A percentile compares a stretch with the other conserved stretches of the same genome.
phyloP scores from a whole-genome alignment of 1,140 invertebrate genomes.

The Sminthurinus signatus region DNA sequence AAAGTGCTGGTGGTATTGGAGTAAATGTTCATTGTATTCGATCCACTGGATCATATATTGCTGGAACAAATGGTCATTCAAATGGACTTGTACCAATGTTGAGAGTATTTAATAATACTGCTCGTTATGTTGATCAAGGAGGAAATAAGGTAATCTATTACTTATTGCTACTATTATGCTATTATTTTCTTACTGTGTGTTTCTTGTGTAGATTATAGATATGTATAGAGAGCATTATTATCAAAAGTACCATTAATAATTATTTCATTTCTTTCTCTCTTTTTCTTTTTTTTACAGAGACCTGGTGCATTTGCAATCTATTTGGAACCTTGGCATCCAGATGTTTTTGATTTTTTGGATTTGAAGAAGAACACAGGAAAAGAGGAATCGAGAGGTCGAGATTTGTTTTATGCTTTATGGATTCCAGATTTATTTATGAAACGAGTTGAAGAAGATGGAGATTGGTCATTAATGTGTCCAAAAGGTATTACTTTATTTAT shows the following conservation, averaged over 20 bases:
- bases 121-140: slow-evolving; percentile 95
- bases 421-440: slow-evolving; percentile 99
- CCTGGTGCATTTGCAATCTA: slow-evolving; percentile 99
- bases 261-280: no score
- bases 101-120: slow-evolving; percentile 91
- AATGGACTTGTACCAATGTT: slow-evolving; percentile 98
- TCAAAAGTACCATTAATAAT: background rate
- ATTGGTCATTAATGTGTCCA: slow-evolving; percentile 97
- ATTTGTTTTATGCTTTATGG: slow-evolving; percentile 98
- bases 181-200: no score
- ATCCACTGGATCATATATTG: slow-evolving; percentile 83
- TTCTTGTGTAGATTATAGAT: slow-evolving; percentile 16
- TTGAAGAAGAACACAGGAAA: slow-evolving; percentile 91
- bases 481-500: no score
- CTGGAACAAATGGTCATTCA: slow-evolving; percentile 89
- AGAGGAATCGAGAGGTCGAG: slow-evolving; percentile 85
- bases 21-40: slow-evolving; percentile 95
- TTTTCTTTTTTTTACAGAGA: slow-evolving; percentile 54
- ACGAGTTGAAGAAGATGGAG: slow-evolving; percentile 75
- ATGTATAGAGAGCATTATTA: background rate
- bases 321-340: slow-evolving; percentile 97
- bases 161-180: no score
- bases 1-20: slow-evolving; percentile 95
- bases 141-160: slow-evolving; percentile 75
- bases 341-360: slow-evolving; percentile 93